phyloP scores from a whole-genome alignment of 2,113 vertebrate genomes.

The Acanthisitta chloris region DNA sequence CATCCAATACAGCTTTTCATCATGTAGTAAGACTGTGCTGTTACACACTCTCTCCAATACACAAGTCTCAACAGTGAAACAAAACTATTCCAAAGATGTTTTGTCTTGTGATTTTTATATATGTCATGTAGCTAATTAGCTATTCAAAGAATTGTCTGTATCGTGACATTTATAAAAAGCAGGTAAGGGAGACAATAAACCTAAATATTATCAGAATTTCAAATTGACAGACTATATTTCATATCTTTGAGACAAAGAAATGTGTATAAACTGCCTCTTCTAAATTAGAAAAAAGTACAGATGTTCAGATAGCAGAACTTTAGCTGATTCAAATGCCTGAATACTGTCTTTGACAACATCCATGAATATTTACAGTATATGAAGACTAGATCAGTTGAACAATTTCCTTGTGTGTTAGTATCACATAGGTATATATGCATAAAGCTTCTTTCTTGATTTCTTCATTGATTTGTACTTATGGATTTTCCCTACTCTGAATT shows the following conservation, averaged over 20 bases:
- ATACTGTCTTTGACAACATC: neutral
- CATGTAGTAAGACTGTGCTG: accelerated
- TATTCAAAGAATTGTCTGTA: neutral
- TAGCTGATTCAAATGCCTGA: neutral
- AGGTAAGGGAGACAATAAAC: neutral
- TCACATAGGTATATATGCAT: neutral
- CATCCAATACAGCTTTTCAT: neutral
- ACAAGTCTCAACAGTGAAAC: neutral
- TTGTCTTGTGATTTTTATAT: neutral
- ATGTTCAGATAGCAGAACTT: neutral
- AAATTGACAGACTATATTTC: neutral
- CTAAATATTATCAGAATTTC: neutral
- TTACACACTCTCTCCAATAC: neutral
- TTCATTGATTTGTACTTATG: neutral
- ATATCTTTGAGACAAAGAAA: neutral
- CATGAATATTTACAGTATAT: neutral
- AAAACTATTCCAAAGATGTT: neutral
- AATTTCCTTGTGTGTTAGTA: neutral
- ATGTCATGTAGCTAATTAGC: neutral
- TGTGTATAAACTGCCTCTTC: neutral
- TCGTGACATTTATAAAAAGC: neutral
- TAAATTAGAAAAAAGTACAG: neutral
- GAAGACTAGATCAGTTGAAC: neutral
- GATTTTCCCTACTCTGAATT: neutral
- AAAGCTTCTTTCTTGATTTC: neutral